A percentile compares a stretch with the other conserved stretches of the same genome.
phyloP scores from a whole-genome alignment of 2,888 invertebrate species.

The Caenorhabditis becei region DNA sequence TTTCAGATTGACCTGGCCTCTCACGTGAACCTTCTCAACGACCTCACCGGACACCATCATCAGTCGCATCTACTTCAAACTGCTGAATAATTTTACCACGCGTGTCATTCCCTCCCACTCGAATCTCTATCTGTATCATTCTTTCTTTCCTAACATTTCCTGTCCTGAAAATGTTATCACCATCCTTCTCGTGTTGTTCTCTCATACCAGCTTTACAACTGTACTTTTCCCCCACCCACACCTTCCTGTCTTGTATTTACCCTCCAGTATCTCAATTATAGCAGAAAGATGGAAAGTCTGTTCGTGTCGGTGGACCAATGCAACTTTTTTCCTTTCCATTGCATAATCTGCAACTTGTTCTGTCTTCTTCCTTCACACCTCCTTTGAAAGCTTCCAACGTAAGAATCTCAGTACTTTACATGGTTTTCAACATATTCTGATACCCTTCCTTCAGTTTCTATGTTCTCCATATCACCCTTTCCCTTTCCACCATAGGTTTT shows the following conservation, averaged over 20 bases:
- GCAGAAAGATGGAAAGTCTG: slow-evolving; percentile 20
- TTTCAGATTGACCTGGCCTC: slow-evolving; percentile 65
- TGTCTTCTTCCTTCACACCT: slow-evolving; percentile 12
- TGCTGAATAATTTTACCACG: slow-evolving; percentile 66
- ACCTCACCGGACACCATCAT: slow-evolving; percentile 77
- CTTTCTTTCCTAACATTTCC: slow-evolving; percentile 8
- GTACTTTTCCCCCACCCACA: slow-evolving; percentile 25
- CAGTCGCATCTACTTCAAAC: slow-evolving; percentile 75
- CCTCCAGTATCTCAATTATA: slow-evolving; percentile 60
- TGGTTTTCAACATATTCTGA: slow-evolving; percentile 51
- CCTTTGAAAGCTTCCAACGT: slow-evolving; percentile 43
- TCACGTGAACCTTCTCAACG: slow-evolving; percentile 72
- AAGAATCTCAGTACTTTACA: slow-evolving; percentile 46
- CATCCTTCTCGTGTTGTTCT: slow-evolving; percentile 52
- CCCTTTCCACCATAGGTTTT: slow-evolving; percentile 18
- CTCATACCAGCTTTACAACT: slow-evolving; percentile 57
- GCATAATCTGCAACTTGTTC: slow-evolving; percentile 36
- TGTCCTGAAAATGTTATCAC: slow-evolving; percentile 16
- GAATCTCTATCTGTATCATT: slow-evolving; percentile 31
- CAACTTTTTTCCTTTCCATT: slow-evolving; percentile 1
- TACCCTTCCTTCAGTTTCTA: slow-evolving; percentile 4
- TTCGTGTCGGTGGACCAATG: slow-evolving; percentile 51
- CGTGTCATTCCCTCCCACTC: slow-evolving; percentile 55
- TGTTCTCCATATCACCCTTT: slow-evolving; percentile 33
- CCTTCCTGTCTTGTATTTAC: slow-evolving; percentile 41